A percentile compares a stretch with the other conserved stretches of the same genome.
Conservation (phyloP, 2,113 vertebrate genomes). For the Trichechus manatus region DNA sequence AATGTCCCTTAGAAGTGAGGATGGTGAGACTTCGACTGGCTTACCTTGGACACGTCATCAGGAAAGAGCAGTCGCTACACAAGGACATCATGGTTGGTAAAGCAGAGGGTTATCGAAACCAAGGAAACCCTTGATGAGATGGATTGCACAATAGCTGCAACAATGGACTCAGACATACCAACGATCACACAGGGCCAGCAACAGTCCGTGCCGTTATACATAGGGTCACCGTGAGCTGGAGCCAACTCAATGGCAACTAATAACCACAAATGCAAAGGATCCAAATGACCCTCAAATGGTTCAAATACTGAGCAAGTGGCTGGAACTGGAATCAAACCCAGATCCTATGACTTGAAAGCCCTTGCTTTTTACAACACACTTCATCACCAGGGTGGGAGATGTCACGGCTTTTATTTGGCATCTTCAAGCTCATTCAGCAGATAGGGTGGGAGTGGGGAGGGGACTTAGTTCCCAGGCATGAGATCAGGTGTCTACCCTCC, state of each 20-base stretch:
- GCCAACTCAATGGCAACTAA: too few species aligned
- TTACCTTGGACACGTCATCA: not conserved
- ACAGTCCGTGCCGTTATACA: too few species aligned
- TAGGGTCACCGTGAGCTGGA: too few species aligned
- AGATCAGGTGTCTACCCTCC: not conserved
- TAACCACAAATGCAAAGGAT: too few species aligned
- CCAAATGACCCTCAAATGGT: not conserved
- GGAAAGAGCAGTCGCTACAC: not conserved
- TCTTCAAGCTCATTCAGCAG: not conserved
- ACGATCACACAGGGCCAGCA: not conserved
- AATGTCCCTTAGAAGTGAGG: not conserved
- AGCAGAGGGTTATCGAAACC: too few species aligned
- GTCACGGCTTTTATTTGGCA: rapidly evolving
- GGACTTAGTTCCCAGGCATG: too few species aligned
- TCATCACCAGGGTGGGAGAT: rapidly evolving
- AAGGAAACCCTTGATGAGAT: too few species aligned
- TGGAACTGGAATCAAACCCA: not conserved
- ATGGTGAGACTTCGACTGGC: not conserved
- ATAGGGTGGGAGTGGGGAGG: not conserved
- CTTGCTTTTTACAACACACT: too few species aligned
- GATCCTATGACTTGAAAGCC: not conserved
- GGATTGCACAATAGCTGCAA: too few species aligned
- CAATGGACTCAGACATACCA: not conserved
- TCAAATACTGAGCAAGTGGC: not conserved
- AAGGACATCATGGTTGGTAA: not conserved